Evolutionary conservation across 2,888 invertebrate species (phyloP).

Genomic region (Priapulus caudatus): DNA sequence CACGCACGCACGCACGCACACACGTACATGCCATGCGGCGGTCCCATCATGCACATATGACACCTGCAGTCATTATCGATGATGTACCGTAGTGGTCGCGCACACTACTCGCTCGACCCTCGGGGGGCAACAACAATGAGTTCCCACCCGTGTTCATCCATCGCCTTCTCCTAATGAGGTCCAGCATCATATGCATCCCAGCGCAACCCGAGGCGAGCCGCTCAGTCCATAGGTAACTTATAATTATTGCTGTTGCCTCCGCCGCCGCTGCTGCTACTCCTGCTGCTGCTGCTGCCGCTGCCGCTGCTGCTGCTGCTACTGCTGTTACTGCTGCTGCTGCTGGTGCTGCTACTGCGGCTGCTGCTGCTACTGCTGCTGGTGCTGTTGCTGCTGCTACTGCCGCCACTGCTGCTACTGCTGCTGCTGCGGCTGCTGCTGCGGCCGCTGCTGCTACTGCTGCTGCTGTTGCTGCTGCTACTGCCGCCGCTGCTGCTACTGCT

Average conservation of each 20-base stretch:
- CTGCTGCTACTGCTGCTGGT: constrained; percentile 1
- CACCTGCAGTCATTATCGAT: too few relatives aligned
- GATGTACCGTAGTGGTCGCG: too few relatives aligned
- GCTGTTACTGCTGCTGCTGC: neutral
- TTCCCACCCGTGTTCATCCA: too few relatives aligned
- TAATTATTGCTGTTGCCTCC: neutral
- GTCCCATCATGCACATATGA: too few relatives aligned
- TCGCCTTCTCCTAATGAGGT: too few relatives aligned
- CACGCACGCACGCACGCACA: too few relatives aligned
- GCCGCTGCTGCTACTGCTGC: constrained; percentile 3
- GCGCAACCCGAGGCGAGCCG: neutral
- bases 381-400: constrained; percentile 3
- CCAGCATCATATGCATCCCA: neutral
- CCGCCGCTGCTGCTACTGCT: constrained; percentile 3
- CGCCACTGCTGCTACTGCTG: constrained; percentile 3
- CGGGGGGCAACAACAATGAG: too few relatives aligned
- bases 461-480: constrained; percentile 3
- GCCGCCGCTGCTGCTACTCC: constrained; percentile 1
- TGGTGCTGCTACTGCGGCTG: neutral
- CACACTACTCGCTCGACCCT: too few relatives aligned
- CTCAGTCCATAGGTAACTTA: neutral
- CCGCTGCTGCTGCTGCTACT: neutral
- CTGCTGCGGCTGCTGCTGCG: neutral
- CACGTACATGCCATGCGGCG: too few relatives aligned
- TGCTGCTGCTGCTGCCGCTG: constrained; percentile 18